Conservation (phyloP, 2,113 vertebrate genomes). For the Columba janthina region DNA sequence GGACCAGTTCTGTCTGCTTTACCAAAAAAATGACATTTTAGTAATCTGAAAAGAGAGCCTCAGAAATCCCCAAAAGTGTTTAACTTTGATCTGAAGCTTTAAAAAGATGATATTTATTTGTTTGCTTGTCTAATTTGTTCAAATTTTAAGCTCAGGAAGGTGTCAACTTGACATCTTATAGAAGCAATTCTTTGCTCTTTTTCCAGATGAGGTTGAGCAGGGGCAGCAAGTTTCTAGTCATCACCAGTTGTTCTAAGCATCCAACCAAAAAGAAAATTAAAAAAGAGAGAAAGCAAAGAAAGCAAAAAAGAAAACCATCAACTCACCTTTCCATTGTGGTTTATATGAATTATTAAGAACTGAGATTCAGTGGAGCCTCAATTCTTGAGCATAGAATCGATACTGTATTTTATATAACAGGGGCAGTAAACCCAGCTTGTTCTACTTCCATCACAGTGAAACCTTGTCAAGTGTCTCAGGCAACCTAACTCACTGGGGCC, state of each 20-base stretch:
- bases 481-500: not conserved
- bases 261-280: constrained; percentile 2
- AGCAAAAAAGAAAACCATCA: constrained; percentile 3
- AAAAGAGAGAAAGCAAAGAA: not conserved
- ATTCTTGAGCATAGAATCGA: constrained; percentile 42
- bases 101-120: constrained; percentile 47
- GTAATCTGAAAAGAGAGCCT: constrained; percentile 38
- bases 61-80: constrained; percentile 48
- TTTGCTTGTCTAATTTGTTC: constrained; percentile 56
- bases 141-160: constrained; percentile 23
- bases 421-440: constrained; percentile 9
- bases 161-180: not conserved
- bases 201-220: not conserved
- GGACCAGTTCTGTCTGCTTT: constrained; percentile 47
- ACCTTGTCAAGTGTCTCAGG: constrained; percentile 2
- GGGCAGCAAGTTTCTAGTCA: constrained; percentile 30
- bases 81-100: constrained; percentile 54
- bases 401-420: constrained; percentile 60
- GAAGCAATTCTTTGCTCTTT: not conserved
- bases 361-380: constrained; percentile 43
- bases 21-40: not conserved
- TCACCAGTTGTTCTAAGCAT: constrained; percentile 14
- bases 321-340: constrained; percentile 47
- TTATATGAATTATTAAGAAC: constrained; percentile 68
- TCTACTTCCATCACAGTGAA: constrained; percentile 28